phyloP scores from a whole-genome alignment of 1,140 invertebrate genomes.

The Trichonephila clavata region DNA sequence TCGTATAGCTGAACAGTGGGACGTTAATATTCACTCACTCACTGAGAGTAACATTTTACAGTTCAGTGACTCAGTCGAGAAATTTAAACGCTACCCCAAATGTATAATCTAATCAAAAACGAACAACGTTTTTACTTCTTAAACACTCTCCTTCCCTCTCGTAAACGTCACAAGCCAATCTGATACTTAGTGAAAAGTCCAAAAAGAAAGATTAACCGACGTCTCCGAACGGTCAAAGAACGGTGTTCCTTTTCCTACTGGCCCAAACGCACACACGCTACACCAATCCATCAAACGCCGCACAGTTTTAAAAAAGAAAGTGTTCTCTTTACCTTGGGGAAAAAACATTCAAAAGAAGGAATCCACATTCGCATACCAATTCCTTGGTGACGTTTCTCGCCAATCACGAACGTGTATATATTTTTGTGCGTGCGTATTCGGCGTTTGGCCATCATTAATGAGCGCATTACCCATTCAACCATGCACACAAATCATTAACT shows the following conservation, averaged over 20 bases:
- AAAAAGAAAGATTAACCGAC: background rate
- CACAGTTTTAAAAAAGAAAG: background rate
- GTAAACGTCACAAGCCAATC: background rate
- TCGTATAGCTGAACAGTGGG: no score
- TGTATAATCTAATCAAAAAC: no score
- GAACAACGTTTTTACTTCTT: no score
- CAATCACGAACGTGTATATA: background rate
- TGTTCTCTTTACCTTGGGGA: background rate
- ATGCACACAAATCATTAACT: conserved; percentile 58
- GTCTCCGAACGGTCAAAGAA: background rate
- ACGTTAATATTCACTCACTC: no score
- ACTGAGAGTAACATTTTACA: no score
- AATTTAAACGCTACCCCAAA: no score
- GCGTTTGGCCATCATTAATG: conserved; percentile 18
- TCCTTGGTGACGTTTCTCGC: background rate
- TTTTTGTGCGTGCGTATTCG: conserved; percentile 18
- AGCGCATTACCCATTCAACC: conserved; percentile 39
- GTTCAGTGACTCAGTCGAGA: no score
- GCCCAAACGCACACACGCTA: background rate
- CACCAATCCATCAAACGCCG: background rate
- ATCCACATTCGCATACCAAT: conserved; percentile 17
- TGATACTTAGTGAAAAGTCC: background rate
- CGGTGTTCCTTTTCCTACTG: background rate
- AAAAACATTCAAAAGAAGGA: background rate
- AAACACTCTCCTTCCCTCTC: no score